These are phyloP conservation scores for Climacteris rufus DNA, from an alignment of 2,113 vertebrate species.

Conservation along the genomic window DNA sequence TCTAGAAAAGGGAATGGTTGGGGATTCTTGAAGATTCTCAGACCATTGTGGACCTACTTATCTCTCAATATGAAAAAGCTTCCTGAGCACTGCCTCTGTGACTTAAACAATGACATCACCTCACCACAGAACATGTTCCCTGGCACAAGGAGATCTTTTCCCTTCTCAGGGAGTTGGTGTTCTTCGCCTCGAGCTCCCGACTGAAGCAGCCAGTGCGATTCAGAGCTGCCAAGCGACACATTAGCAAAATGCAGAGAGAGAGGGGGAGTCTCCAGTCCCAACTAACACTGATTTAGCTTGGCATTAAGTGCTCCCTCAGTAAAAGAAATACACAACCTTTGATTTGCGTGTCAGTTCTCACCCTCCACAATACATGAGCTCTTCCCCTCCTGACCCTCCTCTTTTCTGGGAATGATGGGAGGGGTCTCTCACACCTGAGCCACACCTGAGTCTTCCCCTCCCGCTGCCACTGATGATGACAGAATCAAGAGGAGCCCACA, in stretches of 20 bases:
- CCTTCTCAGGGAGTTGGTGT: slow-evolving; percentile 67
- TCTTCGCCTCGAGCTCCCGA: slow-evolving; percentile 55
- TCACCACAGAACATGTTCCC: slow-evolving; percentile 57
- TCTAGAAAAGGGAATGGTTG: neutral
- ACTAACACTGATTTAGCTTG: slow-evolving; percentile 61
- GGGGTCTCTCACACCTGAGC: neutral
- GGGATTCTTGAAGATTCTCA: neutral
- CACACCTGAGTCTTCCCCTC: neutral
- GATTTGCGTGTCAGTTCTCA: neutral
- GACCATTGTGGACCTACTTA: neutral
- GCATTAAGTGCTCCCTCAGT: neutral
- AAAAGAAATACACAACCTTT: neutral
- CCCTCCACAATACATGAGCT: neutral
- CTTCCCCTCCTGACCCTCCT: neutral
- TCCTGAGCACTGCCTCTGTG: slow-evolving; percentile 9
- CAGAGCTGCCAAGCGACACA: slow-evolving; percentile 69
- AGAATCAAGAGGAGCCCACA: neutral
- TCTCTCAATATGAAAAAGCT: neutral
- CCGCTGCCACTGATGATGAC: neutral
- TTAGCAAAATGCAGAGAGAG: slow-evolving; percentile 52
- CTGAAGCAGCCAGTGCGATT: slow-evolving; percentile 51
- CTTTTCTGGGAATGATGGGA: neutral
- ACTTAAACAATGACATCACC: slow-evolving; percentile 64
- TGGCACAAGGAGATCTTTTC: slow-evolving; percentile 68
- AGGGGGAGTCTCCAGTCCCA: slow-evolving; percentile 52